phyloP scores from a whole-genome alignment of 2,797 vertebrate genomes.

The Alauda arvensis region DNA sequence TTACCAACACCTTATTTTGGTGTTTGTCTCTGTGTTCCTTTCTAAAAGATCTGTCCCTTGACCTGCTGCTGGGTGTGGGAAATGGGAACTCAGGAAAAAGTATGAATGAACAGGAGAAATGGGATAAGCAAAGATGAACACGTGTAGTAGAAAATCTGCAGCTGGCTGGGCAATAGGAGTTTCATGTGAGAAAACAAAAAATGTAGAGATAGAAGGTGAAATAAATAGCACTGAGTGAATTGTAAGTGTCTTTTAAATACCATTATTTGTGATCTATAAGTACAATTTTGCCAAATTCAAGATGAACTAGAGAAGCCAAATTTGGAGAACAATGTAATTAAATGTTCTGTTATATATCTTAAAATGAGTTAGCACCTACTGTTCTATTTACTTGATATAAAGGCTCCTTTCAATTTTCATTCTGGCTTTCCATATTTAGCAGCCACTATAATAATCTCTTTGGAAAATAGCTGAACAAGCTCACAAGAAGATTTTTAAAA shows the following conservation, averaged over 20 bases:
- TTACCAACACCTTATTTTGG: background rate
- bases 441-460: background rate
- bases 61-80: background rate
- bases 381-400: background rate
- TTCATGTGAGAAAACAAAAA: background rate
- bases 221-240: background rate
- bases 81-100: background rate
- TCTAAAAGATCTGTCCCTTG: background rate
- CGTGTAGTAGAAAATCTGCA: background rate
- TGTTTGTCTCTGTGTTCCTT: background rate
- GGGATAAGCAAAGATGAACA: background rate
- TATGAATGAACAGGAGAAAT: background rate
- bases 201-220: background rate
- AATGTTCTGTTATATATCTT: background rate
- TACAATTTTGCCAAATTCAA: background rate
- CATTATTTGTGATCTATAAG: background rate
- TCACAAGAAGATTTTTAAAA: background rate
- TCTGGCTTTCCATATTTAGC: background rate
- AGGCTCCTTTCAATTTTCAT: background rate
- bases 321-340: background rate
- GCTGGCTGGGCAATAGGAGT: background rate
- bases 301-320: background rate
- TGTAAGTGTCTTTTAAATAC: background rate
- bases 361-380: background rate
- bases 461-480: background rate